phyloP scores from a whole-genome alignment of 2,888 invertebrate genomes.

The Thymelicus acteon region DNA sequence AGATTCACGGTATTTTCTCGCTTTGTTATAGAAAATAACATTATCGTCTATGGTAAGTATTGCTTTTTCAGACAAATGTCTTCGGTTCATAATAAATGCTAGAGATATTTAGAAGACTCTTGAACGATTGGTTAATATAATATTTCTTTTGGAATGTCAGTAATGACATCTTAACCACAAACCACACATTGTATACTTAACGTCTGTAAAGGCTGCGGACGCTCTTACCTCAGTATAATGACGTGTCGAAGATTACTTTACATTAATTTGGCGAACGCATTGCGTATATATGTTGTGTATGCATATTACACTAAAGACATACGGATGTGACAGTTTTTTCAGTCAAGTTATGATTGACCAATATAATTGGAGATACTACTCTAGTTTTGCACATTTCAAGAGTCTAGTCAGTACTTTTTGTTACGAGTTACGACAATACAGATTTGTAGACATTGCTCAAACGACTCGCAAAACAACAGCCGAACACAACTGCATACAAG shows the following conservation, averaged over 20 bases:
- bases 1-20: constrained; percentile 54
- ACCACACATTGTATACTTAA: background rate
- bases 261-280: background rate
- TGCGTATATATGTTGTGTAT: no score
- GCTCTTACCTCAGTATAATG: background rate
- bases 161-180: constrained; percentile 42
- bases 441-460: constrained; percentile 74
- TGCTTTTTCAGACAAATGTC: no score
- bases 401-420: constrained; percentile 47
- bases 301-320: no score
- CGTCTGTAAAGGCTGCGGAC: constrained; percentile 6
- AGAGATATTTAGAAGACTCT: background rate
- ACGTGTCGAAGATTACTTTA: background rate
- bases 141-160: constrained; percentile 38
- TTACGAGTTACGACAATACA: constrained; percentile 58
- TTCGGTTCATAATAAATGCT: no score
- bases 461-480: constrained; percentile 35
- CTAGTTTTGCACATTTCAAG: constrained; percentile 8
- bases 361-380: no score
- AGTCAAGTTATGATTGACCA: no score
- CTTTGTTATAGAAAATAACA: constrained; percentile 42
- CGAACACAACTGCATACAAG: background rate
- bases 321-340: no score
- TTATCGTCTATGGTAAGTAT: constrained; percentile 31
- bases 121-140: background rate